Conservation (phyloP, 2,888 invertebrate genomes). For the Pseudococcus jackbeardsleyi region DNA sequence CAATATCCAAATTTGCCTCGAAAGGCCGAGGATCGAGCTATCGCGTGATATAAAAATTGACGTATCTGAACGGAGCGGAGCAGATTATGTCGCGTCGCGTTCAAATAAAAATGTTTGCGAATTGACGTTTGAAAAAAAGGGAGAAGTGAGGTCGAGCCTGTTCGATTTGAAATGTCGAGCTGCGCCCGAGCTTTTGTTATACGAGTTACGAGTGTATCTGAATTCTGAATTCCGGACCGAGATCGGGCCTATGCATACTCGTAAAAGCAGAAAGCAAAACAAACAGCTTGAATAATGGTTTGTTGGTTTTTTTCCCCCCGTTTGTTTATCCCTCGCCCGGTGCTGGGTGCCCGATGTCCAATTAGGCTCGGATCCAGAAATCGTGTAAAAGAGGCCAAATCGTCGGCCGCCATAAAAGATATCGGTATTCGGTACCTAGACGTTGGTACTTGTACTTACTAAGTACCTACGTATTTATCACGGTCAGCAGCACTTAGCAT, state of each 20-base stretch:
- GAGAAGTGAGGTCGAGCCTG: neutral
- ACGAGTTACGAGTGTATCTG: neutral
- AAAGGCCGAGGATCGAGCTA: neutral
- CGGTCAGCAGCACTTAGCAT: too few relatives aligned
- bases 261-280: neutral
- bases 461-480: too few relatives aligned
- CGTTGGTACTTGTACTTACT: neutral
- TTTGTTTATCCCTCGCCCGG: neutral
- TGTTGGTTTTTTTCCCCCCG: neutral
- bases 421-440: neutral
- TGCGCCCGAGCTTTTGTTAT: neutral
- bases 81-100: neutral
- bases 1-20: too few relatives aligned
- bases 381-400: neutral
- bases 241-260: neutral
- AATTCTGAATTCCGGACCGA: neutral
- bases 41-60: neutral
- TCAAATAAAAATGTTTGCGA: neutral
- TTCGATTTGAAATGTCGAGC: neutral
- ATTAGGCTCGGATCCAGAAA: slow-evolving; percentile 4
- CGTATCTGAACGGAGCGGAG: neutral
- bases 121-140: neutral
- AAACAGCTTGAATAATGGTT: slow-evolving; percentile 26
- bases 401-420: neutral
- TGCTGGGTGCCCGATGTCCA: neutral